Evolutionary conservation across 2,888 invertebrate species (phyloP), one percentile per base, ranked within the genome.

Genomic region (Callinectes sapidus): DNA sequence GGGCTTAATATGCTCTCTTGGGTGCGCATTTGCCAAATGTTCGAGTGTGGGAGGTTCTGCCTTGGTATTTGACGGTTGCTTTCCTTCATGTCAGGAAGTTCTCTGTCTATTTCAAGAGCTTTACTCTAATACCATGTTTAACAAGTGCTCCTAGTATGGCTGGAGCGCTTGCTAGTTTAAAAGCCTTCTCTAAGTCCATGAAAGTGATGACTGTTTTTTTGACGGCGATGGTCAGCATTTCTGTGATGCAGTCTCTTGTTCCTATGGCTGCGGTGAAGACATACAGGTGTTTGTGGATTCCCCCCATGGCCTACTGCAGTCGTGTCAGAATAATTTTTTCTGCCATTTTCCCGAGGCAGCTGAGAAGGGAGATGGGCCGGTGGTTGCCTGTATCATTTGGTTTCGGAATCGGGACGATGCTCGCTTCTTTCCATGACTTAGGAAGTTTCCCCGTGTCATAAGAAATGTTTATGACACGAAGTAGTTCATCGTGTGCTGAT

Each of bases 291-390:
- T n/a, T 0, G 86, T 90, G 90, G 2, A 35, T 54, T 1, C 8
- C 3, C 2, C 71, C 48, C 6, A 61, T 55, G 2, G 23, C 54
- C 87, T 18, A 91, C 13, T 66, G 55, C 2, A 91, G 87, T 0
- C 87, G 28, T 14, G 16, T 2, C 3, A 48, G 91, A 2, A 87
- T 28, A 42, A 91, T 87, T 0, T 16, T 54, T 35, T 91, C 91
- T 2, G 39, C 61, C n/a, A 87, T 91, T 42, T 91, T 91, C 18
- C 39, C 91, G 3, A 87, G 87, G 87, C 91, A 91, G 66, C 91
- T 91, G 10, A 55, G 66, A 2, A 71, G 90, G 18, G 90, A 90
- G 77, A 90, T 71, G 39, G 66, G 66, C 1, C 71, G 2, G 39
- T 39, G 18, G 18, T 71, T 35, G 23, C 14, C 23, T 18, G 71